Evolutionary conservation across 2,113 vertebrate species (phyloP).

Genomic region (Craseonycteris thonglongyai): DNA sequence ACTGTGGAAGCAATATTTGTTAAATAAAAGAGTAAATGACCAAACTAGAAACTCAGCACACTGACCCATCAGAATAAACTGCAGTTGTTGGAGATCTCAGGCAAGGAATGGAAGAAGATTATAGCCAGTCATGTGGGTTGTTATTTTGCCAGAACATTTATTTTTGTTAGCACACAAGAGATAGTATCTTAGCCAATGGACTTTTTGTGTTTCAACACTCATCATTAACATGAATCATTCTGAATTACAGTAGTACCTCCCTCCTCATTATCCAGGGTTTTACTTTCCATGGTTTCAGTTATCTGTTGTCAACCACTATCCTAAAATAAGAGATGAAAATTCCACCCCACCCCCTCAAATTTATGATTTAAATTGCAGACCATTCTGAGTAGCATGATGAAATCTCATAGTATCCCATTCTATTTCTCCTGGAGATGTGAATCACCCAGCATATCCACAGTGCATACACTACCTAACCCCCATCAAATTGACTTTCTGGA

Average conservation of each 20-base stretch:
- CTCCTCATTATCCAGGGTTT: neutral
- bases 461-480: too few relatives aligned
- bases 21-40: neutral
- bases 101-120: slow-evolving; percentile 24
- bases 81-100: neutral
- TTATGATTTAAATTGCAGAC: neutral
- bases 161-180: slow-evolving; percentile 37
- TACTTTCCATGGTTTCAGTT: neutral
- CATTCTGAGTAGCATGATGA: neutral
- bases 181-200: neutral
- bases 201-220: slow-evolving; percentile 32
- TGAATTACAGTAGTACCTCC: neutral
- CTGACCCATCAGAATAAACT: neutral
- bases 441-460: neutral
- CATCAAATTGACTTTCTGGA: too few relatives aligned
- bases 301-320: neutral
- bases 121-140: neutral
- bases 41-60: neutral
- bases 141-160: slow-evolving; percentile 14
- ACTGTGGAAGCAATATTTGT: neutral
- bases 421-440: neutral
- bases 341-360: too few relatives aligned
- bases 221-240: slow-evolving; percentile 24
- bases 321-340: neutral
- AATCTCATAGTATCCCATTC: neutral